Conservation (phyloP, 2,888 invertebrate species). For the Seira ritae region DNA sequence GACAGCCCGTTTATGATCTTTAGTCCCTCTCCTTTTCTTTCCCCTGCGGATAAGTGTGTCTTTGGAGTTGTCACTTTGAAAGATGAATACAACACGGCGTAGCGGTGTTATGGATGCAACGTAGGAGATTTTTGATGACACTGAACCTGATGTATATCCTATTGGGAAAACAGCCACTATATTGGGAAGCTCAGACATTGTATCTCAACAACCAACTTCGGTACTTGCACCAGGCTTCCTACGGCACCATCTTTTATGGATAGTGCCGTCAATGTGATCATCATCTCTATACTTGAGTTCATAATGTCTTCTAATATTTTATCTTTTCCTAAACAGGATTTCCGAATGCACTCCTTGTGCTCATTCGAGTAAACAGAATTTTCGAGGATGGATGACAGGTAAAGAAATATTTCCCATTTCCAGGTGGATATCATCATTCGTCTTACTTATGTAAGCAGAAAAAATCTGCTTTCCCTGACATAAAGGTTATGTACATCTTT, state of each 20-base stretch:
- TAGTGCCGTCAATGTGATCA: conserved; percentile 14
- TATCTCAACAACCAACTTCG: too few relatives aligned
- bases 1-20: conserved; percentile 52
- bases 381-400: conserved; percentile 21
- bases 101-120: neutral
- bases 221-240: too few relatives aligned
- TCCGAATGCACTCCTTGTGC: neutral
- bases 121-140: conserved; percentile 35
- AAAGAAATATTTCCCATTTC: conserved; percentile 9
- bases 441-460: conserved; percentile 6
- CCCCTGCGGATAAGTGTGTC: neutral
- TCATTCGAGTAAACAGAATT: neutral
- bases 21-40: neutral
- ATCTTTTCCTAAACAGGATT: neutral
- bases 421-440: conserved; percentile 32
- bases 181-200: neutral
- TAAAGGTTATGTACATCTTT: conserved; percentile 15
- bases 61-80: conserved; percentile 2
- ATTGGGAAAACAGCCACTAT: conserved; percentile 34
- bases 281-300: neutral
- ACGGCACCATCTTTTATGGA: neutral
- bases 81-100: neutral
- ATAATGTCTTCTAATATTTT: neutral
- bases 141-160: conserved; percentile 55
- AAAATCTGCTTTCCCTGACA: neutral